A percentile compares a stretch with the other conserved stretches of the same genome.
These are phyloP conservation scores for Ceriagrion tenellum DNA, from an alignment of 2,888 invertebrate species.

Conservation along the genomic window DNA sequence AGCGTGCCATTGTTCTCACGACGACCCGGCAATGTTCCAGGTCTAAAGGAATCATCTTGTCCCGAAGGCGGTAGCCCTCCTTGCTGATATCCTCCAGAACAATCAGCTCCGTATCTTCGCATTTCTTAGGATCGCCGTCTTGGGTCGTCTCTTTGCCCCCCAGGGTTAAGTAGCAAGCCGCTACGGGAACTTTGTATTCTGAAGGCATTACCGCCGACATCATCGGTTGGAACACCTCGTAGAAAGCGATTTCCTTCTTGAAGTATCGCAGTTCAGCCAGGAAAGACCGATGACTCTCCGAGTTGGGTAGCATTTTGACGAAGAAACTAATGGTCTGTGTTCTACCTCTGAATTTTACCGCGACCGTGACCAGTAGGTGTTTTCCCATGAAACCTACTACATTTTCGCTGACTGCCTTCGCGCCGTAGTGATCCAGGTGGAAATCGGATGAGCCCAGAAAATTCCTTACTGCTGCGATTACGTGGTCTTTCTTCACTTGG, in stretches of 20 bases:
- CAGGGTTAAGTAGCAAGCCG: neutral
- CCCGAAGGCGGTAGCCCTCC: neutral
- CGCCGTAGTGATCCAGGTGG: neutral
- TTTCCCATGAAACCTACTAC: neutral
- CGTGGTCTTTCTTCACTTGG: neutral
- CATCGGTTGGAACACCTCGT: neutral
- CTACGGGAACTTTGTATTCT: neutral
- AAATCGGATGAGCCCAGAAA: neutral
- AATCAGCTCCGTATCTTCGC: neutral
- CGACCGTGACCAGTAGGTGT: neutral
- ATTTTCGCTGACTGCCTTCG: neutral
- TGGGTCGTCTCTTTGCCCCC: neutral
- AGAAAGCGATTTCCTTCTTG: neutral
- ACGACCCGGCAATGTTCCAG: neutral
- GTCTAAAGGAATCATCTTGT: slow-evolving; percentile 3
- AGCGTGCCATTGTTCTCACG: neutral
- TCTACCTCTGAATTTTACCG: neutral
- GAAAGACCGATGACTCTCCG: neutral
- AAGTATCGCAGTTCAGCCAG: neutral
- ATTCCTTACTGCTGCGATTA: neutral
- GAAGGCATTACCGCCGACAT: neutral
- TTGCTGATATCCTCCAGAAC: slow-evolving; percentile 59
- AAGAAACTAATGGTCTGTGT: neutral
- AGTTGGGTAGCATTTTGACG: neutral
- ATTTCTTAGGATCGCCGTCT: neutral